Evolutionary conservation across 2,113 vertebrate species (phyloP), one percentile per base, ranked within the genome.

Genomic region (Bubo scandiacus): DNA sequence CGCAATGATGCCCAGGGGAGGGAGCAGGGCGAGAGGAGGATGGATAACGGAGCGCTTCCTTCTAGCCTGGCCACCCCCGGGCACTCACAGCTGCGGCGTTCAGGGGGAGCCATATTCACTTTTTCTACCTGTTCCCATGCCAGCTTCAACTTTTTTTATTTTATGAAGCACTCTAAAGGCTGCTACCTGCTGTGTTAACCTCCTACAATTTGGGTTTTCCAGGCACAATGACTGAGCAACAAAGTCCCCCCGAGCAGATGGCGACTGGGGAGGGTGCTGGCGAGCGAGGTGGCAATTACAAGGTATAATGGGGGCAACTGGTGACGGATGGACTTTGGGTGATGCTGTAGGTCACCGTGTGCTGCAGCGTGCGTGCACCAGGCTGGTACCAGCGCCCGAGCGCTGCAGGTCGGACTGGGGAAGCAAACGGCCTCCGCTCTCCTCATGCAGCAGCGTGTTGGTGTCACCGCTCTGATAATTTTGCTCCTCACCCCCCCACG

Each of bases 261-360:
- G 98, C 97, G 4, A 98, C 98, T 65, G 98, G 98, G 82, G 99
- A 99, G 96, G 98, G 98, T 54, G 98, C 98, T 27, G 98, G 98
- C 19, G 98, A 98, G 55, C 97, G 96, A 38, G 98, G 97, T 63
- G 98, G 96, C n/a, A 97, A 45, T 87, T 99, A 98, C 95, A 99
- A 99, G 99, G 99, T 99, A 98, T 19, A 8, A 19, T 12, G 52
- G 40, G 47, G 23, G 9, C 32, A 10, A 3, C 57, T 11, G 32
- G 49, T 15, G 9, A 3, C 0, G 2, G 59, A 30, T 0, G 14
- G 59, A 5, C 17, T 30, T 10, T 0, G 55, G 15, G 72, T 1
- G 55, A 13, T 13, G 86, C 74, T 6, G 42, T 4, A 3, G 74
- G 63, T 66, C 88, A 7, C 84, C 0, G 3, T 5, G 86, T 8